Evolutionary conservation across 2,113 vertebrate genomes (phyloP).

Genomic region (Egretta garzetta): DNA sequence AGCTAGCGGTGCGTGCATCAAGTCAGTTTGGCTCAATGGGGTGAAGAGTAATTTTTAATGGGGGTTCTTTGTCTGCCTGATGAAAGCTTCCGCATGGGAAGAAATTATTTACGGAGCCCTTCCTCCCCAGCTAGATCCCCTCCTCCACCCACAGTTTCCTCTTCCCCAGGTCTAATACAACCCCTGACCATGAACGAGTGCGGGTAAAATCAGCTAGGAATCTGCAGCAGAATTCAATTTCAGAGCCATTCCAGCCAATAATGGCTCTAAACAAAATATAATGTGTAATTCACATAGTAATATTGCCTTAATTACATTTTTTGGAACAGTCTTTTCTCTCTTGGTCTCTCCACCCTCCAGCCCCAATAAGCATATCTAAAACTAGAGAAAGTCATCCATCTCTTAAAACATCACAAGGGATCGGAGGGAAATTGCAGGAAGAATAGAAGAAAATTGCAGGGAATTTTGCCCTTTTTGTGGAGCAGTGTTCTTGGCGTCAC

Average conservation of each 20-base stretch:
- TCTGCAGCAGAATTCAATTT: slow-evolving; percentile 59
- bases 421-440: slow-evolving; percentile 25
- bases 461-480: slow-evolving; percentile 26
- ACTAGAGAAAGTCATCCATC: background rate
- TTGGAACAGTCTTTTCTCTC: background rate
- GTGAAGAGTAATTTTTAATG: background rate
- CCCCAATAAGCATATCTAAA: slow-evolving; percentile 35
- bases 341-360: slow-evolving; percentile 23
- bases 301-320: slow-evolving; percentile 67
- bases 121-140: background rate
- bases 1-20: fast-evolving
- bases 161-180: background rate
- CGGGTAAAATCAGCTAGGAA: background rate
- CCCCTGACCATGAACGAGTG: background rate
- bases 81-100: background rate
- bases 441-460: slow-evolving; percentile 32
- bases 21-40: background rate
- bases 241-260: slow-evolving; percentile 62
- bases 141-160: background rate
- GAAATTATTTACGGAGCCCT: background rate
- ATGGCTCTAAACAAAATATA: slow-evolving; percentile 67
- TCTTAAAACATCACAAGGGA: slow-evolving; percentile 29
- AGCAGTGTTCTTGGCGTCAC: background rate
- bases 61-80: background rate
- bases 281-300: slow-evolving; percentile 60